phyloP scores from a whole-genome alignment of 2,797 vertebrate species.

The Vultur gryphus region DNA sequence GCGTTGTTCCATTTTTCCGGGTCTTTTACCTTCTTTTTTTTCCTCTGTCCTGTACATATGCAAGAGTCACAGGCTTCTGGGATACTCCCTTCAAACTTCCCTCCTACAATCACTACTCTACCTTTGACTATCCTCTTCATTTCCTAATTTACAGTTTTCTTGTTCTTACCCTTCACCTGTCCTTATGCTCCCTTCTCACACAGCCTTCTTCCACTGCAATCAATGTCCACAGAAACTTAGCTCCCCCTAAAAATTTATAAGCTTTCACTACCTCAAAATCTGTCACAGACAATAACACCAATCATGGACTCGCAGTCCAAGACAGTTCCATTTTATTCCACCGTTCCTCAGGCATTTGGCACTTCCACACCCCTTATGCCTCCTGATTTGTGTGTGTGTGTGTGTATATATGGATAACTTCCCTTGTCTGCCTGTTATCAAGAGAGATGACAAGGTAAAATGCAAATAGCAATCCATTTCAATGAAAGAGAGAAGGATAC shows the following conservation, averaged over 20 bases:
- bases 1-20: fast-evolving
- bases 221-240: not conserved
- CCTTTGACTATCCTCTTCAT: not conserved
- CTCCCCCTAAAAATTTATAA: not conserved
- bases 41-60: not conserved
- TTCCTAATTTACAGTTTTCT: not conserved
- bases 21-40: not conserved
- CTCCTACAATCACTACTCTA: not conserved
- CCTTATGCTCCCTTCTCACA: not conserved
- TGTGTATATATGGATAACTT: not conserved
- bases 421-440: not conserved
- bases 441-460: not conserved
- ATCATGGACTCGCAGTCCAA: fast-evolving
- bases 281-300: not conserved
- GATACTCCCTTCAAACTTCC: not conserved
- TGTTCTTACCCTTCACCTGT: not conserved
- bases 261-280: not conserved
- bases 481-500: not conserved
- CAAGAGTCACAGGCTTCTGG: not conserved
- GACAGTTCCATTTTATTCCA: not conserved
- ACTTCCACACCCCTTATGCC: not conserved
- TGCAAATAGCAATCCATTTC: not conserved
- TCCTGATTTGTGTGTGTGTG: not conserved
- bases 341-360: not conserved
- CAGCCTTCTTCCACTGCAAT: not conserved